phyloP scores from a whole-genome alignment of 2,797 vertebrate species.

The Bucorvus abyssinicus region DNA sequence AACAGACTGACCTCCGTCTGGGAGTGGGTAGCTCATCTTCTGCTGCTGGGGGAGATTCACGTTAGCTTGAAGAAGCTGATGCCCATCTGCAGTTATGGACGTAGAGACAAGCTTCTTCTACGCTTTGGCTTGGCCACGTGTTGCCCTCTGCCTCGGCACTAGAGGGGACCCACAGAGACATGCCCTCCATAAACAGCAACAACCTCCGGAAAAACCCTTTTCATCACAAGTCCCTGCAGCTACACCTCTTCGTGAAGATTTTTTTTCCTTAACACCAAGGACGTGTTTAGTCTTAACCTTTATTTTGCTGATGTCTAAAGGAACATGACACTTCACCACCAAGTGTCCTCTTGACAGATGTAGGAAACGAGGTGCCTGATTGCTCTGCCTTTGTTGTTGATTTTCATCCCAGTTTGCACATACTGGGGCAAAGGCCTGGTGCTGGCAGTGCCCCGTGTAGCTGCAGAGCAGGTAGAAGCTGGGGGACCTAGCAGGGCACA shows the following conservation, averaged over 20 bases:
- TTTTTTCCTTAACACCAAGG: not conserved
- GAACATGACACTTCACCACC: not conserved
- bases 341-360: not conserved
- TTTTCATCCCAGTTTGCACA: not conserved
- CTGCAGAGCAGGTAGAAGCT: not conserved
- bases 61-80: not conserved
- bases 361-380: not conserved
- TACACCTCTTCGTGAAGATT: not conserved
- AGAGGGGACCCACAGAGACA: not conserved
- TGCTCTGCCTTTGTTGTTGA: not conserved
- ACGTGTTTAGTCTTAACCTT: slow-evolving; percentile 38
- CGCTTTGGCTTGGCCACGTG: not conserved
- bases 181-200: not conserved
- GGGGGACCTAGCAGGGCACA: not conserved
- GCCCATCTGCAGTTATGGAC: not conserved
- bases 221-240: not conserved
- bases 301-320: slow-evolving; percentile 29
- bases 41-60: not conserved
- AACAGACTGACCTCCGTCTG: not conserved
- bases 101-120: not conserved
- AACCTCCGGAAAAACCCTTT: not conserved
- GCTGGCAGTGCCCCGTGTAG: not conserved
- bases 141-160: not conserved
- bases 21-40: not conserved
- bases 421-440: not conserved